These are phyloP conservation scores for Ahaetulla prasina DNA, from an alignment of 2,113 vertebrate genomes.

Conservation along the genomic window DNA sequence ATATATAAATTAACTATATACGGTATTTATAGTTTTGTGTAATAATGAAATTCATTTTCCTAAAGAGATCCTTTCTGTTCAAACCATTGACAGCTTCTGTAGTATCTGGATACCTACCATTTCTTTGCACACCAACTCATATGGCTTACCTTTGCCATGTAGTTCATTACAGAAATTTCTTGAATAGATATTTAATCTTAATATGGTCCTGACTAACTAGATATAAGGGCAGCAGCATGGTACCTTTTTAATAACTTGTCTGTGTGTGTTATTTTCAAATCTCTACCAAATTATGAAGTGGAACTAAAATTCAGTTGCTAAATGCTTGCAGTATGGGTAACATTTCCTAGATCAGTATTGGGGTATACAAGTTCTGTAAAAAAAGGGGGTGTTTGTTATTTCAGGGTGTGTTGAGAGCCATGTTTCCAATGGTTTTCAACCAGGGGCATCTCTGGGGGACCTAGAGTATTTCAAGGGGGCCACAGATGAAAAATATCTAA, in stretches of 20 bases:
- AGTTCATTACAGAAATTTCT: neutral
- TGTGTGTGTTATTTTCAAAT: neutral
- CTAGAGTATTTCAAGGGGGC: neutral
- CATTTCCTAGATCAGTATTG: neutral
- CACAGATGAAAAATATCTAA: neutral
- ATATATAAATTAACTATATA: neutral
- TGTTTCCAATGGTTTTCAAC: neutral
- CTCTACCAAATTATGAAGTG: neutral
- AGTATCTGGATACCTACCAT: neutral
- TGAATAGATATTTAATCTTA: neutral
- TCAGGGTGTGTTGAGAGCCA: neutral
- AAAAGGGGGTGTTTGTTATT: neutral
- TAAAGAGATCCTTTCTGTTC: slow-evolving; percentile 7
- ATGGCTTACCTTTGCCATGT: neutral
- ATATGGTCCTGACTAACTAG: neutral
- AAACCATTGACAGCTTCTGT: neutral
- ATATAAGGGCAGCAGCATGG: neutral
- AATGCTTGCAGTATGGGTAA: neutral
- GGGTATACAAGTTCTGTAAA: neutral
- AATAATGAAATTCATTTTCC: slow-evolving; percentile 26
- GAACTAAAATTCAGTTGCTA: neutral
- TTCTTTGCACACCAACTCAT: neutral
- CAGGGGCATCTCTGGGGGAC: neutral
- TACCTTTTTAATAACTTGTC: neutral
- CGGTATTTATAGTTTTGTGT: slow-evolving; percentile 15